phyloP scores from a whole-genome alignment of 2,113 vertebrate species.

The Abramis brama region DNA sequence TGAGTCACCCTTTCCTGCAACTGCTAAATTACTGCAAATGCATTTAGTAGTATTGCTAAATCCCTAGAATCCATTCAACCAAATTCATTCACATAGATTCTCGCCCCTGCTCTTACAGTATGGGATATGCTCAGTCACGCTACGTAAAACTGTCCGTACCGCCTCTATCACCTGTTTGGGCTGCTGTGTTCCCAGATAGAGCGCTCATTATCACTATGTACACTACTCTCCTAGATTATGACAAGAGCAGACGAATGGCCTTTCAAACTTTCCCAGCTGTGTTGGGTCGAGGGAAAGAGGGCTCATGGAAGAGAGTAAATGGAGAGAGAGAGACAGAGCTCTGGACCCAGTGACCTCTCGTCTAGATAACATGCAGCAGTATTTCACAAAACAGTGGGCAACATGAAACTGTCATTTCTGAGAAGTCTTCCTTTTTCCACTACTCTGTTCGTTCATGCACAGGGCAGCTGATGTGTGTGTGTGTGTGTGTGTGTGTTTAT shows the following conservation, averaged over 20 bases:
- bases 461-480: slow-evolving; percentile 41
- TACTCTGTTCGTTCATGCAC: not conserved
- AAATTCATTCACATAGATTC: not conserved
- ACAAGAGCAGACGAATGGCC: slow-evolving; percentile 7
- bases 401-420: slow-evolving; percentile 54
- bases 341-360: slow-evolving; percentile 40
- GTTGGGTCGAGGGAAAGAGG: not conserved
- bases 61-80: not conserved
- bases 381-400: slow-evolving; percentile 45
- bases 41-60: not conserved
- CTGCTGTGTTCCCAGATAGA: slow-evolving; percentile 60
- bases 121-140: slow-evolving; percentile 35
- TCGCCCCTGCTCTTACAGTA: not conserved
- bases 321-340: slow-evolving; percentile 20
- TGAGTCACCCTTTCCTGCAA: not conserved
- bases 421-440: slow-evolving; percentile 48
- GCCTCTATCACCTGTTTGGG: slow-evolving; percentile 69
- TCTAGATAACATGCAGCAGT: slow-evolving; percentile 37
- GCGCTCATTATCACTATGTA: slow-evolving; percentile 59
- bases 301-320: slow-evolving; percentile 6
- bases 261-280: slow-evolving; percentile 27
- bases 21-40: not conserved
- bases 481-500: slow-evolving; percentile 37
- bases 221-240: not conserved
- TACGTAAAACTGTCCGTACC: slow-evolving; percentile 36